These are phyloP conservation scores for Leguminivora glycinivorella DNA, from an alignment of 1,140 invertebrate species.

Conservation along the genomic window DNA sequence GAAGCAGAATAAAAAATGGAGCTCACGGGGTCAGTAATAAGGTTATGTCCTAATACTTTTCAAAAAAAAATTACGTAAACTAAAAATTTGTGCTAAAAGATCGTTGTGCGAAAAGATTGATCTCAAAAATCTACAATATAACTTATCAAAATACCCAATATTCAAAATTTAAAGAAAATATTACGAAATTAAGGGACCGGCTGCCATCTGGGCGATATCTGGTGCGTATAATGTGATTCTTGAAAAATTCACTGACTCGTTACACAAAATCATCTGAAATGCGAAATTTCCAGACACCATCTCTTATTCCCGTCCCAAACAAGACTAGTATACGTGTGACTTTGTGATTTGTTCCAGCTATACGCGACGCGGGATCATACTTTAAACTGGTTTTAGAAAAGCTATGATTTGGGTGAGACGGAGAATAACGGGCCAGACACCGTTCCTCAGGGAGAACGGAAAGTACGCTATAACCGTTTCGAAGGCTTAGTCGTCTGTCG, in stretches of 20 bases:
- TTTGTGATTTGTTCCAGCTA: neutral
- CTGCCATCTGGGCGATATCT: slow-evolving; percentile 23
- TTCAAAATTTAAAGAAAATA: neutral
- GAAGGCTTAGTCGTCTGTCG: slow-evolving; percentile 13
- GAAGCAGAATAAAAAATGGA: too few species aligned
- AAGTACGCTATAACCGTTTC: slow-evolving; percentile 17
- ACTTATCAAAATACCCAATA: neutral
- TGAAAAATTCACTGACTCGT: slow-evolving; percentile 28
- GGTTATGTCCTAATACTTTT: too few species aligned
- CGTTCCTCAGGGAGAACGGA: slow-evolving; percentile 9
- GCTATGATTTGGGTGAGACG: neutral
- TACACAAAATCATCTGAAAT: slow-evolving; percentile 23
- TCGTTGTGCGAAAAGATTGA: too few species aligned
- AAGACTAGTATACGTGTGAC: neutral
- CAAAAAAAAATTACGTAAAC: too few species aligned
- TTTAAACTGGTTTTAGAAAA: neutral
- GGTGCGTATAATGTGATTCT: slow-evolving; percentile 18
- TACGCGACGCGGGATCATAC: neutral
- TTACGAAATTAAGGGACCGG: neutral
- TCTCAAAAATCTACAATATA: neutral
- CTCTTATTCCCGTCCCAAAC: neutral
- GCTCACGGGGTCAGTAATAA: too few species aligned
- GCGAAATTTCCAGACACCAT: slow-evolving; percentile 12
- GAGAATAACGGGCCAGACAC: neutral
- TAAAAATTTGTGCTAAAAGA: too few species aligned